Base-by-base conservation (phyloP, 2,888 invertebrate genomes). In the Tupiocoris notatus region DNA sequence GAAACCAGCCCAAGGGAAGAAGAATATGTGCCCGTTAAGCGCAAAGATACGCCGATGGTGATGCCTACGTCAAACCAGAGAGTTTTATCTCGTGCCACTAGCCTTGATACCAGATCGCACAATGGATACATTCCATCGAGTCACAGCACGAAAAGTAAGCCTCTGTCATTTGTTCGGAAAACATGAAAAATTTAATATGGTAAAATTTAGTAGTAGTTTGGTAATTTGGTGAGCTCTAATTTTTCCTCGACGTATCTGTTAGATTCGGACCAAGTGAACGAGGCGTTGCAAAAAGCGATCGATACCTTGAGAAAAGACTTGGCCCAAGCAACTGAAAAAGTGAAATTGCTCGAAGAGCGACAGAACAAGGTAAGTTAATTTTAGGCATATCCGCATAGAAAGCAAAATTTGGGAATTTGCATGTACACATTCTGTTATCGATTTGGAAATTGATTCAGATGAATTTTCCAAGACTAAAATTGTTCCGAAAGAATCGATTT, bases 261-360 rank as follows among this genome's bases (percentile, higher is more conserved):
- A 63, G 22, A 6, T 63, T 18, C 16, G 9, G 78, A 78, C 57
- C 56, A 59, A 2, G 75, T 78, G 0, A 70, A 66, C 58, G 78
- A 79, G 58, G 78, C 77, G 16, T 58, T 79, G 21, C 77, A 79
- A 25, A 79, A 76, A 57, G 77, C 79, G 39, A 71, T 79, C 9
- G 77, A 79, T 24, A 77, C 71, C 18, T 64, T 79, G 24, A 20
- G 77, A 9, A 66, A 75, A 54, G 79, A 79, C 25, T 57, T 79
- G 54, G 57, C 73, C 0, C 9, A 61, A 7, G 77, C 77, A 2
- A 79, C 75, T 24, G 71, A 71, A 20, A 77, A 77, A 24, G 71
- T 79, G 6, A 67, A 74, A 39, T 54, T 63, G 16, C 58, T 79
- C 2, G 79, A 79, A 39, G 74, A 77, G 58, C 23, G 64, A 20